Evolutionary conservation across 2,888 invertebrate species (phyloP), one percentile per base, ranked within the genome.

Genomic region (Noctua pronuba): DNA sequence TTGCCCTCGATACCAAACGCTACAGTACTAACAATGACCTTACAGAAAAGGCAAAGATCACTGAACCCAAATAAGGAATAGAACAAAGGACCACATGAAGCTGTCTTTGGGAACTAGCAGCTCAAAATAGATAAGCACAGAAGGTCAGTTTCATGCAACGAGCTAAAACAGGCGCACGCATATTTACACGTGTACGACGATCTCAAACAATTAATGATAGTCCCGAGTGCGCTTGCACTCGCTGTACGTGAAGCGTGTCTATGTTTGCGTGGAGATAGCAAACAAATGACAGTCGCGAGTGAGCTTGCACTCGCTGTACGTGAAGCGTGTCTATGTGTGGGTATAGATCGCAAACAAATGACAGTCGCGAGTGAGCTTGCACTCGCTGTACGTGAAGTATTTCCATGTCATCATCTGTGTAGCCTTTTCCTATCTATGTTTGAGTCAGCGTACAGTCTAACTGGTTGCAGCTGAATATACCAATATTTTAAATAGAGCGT

Each of bases 11-110:
- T 71, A 21, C 28, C 67, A 66, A 67, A 55, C 6, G 46, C 16
- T 44, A 16, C 58, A 60, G 44, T 55, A 46, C 77, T 31, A 0
- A 31, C 67, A 82, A 77, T 62, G 58, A 44, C 41, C 44, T 64
- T 77, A 80, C 55, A 65, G 49, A 65, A 65, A 83, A 83, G 84
- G 49, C 49, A 84, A 81, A 79, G 80, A 60, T 69, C 68, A 77
- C 28, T 65, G 78, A 58, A 77, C 64, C 78, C 79, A 77, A 65
- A 80, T 83, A 78, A 44, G 84, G 80, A 68, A 3, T 46, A 46
- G 64, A 83, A 83, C 78, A 80, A 74, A 73, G 65, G 38, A 69
- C 58, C 62, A 62, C 21, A 46, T 35, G 31, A 67, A 55, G 55
- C 31, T 62, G 52, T 11, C 18, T 67, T 46, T 31, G 35, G n/a